Percentiles rank a stretch among this genome's conserved stretches.
Conservation (phyloP, 1,140 invertebrate genomes). For the Hylaeus anthracinus region DNA sequence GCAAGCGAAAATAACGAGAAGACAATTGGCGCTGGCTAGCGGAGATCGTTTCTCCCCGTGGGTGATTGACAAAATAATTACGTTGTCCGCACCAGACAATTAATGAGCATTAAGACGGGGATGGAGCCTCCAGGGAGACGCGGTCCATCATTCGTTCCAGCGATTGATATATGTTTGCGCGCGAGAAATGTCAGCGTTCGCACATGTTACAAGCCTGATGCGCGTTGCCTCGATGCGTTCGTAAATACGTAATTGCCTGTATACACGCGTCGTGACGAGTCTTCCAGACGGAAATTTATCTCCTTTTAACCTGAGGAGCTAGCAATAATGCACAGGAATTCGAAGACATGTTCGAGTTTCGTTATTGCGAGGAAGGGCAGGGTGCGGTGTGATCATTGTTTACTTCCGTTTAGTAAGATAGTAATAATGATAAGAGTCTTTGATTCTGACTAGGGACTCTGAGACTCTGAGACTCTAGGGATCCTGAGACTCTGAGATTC, state of each 20-base stretch:
- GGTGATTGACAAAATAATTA: slow-evolving; percentile 65
- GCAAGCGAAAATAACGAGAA: slow-evolving; percentile 34
- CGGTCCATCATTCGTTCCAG: not conserved
- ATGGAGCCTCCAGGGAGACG: not conserved
- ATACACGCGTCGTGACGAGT: slow-evolving; percentile 12
- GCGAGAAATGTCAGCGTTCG: slow-evolving; percentile 17
- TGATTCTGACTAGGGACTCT: too few relatives aligned
- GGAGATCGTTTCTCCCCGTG: slow-evolving; percentile 31
- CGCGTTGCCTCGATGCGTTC: not conserved
- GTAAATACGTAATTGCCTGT: not conserved
- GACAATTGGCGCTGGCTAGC: slow-evolving; percentile 46
- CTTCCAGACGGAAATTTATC: not conserved
- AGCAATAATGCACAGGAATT: too few relatives aligned
- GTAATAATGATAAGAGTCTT: too few relatives aligned
- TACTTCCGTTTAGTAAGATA: too few relatives aligned
- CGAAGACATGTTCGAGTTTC: too few relatives aligned
- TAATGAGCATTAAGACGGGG: slow-evolving; percentile 38
- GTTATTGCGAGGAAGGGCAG: too few relatives aligned
- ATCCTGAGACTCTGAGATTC: too few relatives aligned
- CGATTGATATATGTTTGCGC: slow-evolving; percentile 32
- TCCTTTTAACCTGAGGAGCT: not conserved
- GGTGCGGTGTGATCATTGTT: too few relatives aligned
- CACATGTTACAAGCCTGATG: not conserved
- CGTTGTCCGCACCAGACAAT: slow-evolving; percentile 44
- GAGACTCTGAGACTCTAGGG: too few relatives aligned